Base-by-base conservation (phyloP, 2,797 vertebrate species). In the Gobionotothen gibberifrons region DNA sequence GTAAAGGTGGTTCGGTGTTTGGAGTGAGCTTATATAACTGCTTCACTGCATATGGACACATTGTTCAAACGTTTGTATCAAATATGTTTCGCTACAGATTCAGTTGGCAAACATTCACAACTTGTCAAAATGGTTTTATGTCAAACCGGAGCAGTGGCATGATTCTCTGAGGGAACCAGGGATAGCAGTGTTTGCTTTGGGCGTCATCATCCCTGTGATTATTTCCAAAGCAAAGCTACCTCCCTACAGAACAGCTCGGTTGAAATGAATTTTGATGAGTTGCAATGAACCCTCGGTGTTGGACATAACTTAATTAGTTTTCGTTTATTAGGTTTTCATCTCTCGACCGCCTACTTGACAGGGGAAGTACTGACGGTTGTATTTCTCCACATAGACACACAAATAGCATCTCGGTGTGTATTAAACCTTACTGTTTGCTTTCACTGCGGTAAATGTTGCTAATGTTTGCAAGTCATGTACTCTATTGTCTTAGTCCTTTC, bases 191-290 rank as follows among this genome's bases (percentile, higher is more conserved):
- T 74, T 84, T 77, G 53, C 72, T 68, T 49, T 44, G 3, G 29
- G 32, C 0, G 9, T 52, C 71, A 44, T 53, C 22, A 19, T 69
- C 76, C 21, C 10, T 72, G n/a, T 56, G 36, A 60, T 79, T 49
- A 64, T 84, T 75, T 84, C 60, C 54, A 62, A 16, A 15, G 46
- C 32, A 67, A 64, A 80, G 44, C n/a, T 42, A 21, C 61, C 46
- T 73, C 53, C 2, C 2, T 5, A 58, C 63, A 21, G 65, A 71
- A 70, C 52, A n/a, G 58, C 74, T 74, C 57, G 40, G 65, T 65
- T 76, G 51, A 80, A 84, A 79, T 56, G 1, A 22, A 48, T 83
- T 61, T 55, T 77, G 72, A 89, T 43, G 60, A 72, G 62, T 53
- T 63, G n/a, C 51, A 85, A 74, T 72, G 53, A 62, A 40, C 64